These are phyloP conservation scores for Trissolcus japonicus DNA, from an alignment of 2,888 invertebrate species.

Conservation along the genomic window DNA sequence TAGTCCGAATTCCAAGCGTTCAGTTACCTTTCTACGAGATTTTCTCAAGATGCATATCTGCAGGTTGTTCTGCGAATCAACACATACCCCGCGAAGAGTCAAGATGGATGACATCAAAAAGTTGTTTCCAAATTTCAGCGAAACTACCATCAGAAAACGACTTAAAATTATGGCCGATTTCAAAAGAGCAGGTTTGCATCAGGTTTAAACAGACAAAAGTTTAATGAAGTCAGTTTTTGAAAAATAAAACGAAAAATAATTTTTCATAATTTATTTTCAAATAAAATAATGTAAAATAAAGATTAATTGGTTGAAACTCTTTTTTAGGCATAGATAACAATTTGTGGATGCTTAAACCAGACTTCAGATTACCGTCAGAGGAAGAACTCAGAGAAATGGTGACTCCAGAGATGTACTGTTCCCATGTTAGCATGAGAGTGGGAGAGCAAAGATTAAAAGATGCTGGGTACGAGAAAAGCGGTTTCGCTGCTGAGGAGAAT, in stretches of 20 bases:
- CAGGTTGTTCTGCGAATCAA: conserved; percentile 96
- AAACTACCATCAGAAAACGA: conserved; percentile 97
- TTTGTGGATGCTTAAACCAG: conserved; percentile 97
- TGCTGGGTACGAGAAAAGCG: conserved; percentile 83
- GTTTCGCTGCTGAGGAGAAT: conserved; percentile 66
- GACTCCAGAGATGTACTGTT: conserved; percentile 98
- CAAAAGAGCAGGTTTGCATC: conserved; percentile 88
- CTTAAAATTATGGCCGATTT: conserved; percentile 98
- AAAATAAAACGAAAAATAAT: too few species aligned
- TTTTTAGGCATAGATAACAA: conserved; percentile 84
- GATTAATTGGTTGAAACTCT: conserved; percentile 72
- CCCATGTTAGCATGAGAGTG: conserved; percentile 98
- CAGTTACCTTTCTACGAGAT: conserved; percentile 98
- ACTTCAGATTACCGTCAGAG: conserved; percentile 96
- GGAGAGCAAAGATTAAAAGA: conserved; percentile 97
- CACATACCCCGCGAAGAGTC: conserved; percentile 92
- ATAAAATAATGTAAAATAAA: too few species aligned
- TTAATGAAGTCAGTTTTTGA: neutral
- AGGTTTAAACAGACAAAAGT: neutral
- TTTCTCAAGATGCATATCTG: conserved; percentile 99
- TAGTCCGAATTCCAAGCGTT: conserved; percentile 98
- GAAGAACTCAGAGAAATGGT: conserved; percentile 99
- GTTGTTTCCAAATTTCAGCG: conserved; percentile 98
- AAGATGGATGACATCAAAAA: conserved; percentile 99
- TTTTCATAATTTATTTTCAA: conserved; percentile 1